Base-by-base conservation (phyloP, 2,113 vertebrate species). In the Osmerus eperlanus region DNA sequence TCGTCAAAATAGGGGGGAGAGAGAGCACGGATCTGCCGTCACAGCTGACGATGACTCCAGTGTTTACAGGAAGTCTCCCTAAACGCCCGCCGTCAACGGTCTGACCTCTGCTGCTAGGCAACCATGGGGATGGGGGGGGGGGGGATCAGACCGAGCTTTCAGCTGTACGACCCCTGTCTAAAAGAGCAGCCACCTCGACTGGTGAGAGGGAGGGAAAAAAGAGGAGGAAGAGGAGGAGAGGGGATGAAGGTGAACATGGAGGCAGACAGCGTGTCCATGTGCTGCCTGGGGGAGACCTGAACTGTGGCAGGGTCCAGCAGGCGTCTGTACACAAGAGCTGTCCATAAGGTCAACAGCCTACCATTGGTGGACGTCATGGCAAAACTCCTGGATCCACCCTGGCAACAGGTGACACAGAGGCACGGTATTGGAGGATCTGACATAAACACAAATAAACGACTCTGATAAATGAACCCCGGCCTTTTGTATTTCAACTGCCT, bases 31-130 rank as follows among this genome's bases (percentile, higher is more conserved):
- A 80, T 79, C 71, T 65, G 64, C 32, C 32, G 32, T 36, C 32
- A 36, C 32, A 36, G 32, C 73, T 77, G 62, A 65, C 71, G 76
- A 70, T 73, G 70, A 71, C 81, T 87, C 70, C 28, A 36, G 82
- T 87, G 87, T 87, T 89, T 87, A 86, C 81, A 89, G 87, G 89
- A 90, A 89, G 85, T 69, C 72, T 71, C 66, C 56, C 73, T 64
- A 69, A 62, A 41, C 78, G 65, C 63, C 73, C 72, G 61, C 71
- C 78, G 67, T 86, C 85, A 87, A 82, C 81, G 71, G 76, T 54
- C 78, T 79, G 79, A 77, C 71, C 68, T 11, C 15, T 54, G 87
- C 89, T 91, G 89, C 89, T 86, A 87, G 83, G 89, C 85, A 90
- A 91, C 85, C 55, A 19, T 62, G 2, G 53, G 55, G 52, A 32